phyloP scores from a whole-genome alignment of 1,140 invertebrate genomes.

The Leptopilina boulardi region DNA sequence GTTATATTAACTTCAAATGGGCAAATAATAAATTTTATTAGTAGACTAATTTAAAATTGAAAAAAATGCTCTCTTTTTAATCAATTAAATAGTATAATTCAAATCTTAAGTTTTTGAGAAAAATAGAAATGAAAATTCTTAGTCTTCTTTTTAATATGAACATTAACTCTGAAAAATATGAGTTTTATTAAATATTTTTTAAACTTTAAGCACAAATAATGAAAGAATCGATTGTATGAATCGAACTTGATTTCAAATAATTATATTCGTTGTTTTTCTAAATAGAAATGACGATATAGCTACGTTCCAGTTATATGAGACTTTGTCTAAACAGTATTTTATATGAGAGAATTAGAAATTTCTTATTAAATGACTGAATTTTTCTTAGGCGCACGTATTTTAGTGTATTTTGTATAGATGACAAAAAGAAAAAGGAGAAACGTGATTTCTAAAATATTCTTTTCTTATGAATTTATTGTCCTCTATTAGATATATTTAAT shows the following conservation, averaged over 20 bases:
- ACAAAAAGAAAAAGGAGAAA: background rate
- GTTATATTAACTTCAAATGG: conserved; percentile 12
- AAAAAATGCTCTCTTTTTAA: background rate
- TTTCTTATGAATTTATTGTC: conserved; percentile 4
- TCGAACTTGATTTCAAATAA: background rate
- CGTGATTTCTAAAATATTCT: background rate
- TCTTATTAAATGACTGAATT: background rate
- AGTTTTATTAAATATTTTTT: background rate
- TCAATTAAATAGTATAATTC: background rate
- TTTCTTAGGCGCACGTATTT: background rate
- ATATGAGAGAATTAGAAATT: background rate
- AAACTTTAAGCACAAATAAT: background rate
- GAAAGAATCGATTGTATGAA: background rate
- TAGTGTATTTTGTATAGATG: background rate
- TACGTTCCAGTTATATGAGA: conserved; percentile 6
- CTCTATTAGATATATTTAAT: background rate
- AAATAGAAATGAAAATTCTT: background rate
- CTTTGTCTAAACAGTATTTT: conserved; percentile 22
- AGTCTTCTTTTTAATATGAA: background rate
- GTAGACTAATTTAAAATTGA: too few species aligned
- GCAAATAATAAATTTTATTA: background rate
- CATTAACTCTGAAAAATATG: background rate
- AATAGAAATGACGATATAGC: background rate
- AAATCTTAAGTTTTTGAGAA: background rate
- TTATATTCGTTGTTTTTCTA: background rate